Evolutionary conservation across 2,113 vertebrate genomes (phyloP).

Genomic region (Oryzias woworae): DNA sequence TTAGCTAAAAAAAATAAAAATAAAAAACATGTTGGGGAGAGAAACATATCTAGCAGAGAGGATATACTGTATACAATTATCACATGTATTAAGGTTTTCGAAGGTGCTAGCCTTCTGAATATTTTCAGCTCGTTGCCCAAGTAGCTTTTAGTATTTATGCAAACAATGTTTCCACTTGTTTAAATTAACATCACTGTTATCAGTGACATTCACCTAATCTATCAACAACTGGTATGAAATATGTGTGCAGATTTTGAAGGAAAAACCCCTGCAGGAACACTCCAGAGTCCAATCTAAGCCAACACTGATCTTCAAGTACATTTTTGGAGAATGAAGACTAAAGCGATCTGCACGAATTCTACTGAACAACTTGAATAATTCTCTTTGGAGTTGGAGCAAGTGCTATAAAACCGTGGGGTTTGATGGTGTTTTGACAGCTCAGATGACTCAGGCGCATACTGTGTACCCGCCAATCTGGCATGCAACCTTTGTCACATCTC

Average conservation of each 20-base stretch:
- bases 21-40: background rate
- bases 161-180: too few relatives aligned
- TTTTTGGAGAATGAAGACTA: background rate
- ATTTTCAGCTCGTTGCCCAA: conserved; percentile 16
- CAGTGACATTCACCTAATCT: too few relatives aligned
- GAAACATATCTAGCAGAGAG: conserved; percentile 5
- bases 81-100: conserved; percentile 10
- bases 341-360: conserved; percentile 1
- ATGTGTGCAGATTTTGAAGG: too few relatives aligned
- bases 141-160: too few relatives aligned
- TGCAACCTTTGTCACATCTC: conserved; percentile 62
- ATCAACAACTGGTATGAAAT: too few relatives aligned
- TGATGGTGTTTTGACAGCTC: conserved; percentile 46
- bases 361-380: conserved; percentile 21
- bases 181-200: too few relatives aligned
- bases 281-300: too few relatives aligned
- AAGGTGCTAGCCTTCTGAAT: conserved; percentile 22
- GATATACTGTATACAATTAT: conserved; percentile 29
- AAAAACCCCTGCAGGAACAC: too few relatives aligned
- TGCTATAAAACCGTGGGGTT: conserved; percentile 30
- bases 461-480: conserved; percentile 69
- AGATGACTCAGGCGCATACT: conserved; percentile 63
- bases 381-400: conserved; percentile 21
- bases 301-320: too few relatives aligned
- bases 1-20: background rate